Conservation (phyloP, 2,113 vertebrate genomes). For the Dendropsophus ebraccatus region DNA sequence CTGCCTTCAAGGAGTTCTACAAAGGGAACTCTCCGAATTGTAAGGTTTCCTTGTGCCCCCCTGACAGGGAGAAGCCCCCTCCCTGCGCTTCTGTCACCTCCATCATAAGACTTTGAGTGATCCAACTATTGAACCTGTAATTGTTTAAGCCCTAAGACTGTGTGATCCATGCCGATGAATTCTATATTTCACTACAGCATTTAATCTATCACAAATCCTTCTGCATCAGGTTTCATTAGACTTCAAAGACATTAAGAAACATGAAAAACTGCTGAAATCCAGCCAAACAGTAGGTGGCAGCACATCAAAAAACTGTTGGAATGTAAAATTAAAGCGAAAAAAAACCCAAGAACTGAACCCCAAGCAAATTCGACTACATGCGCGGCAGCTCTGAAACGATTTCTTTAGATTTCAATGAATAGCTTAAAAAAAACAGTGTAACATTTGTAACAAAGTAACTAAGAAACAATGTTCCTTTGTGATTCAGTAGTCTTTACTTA, state of each 20-base stretch:
- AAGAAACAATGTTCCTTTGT: too few species aligned
- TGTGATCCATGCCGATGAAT: slow-evolving; percentile 38
- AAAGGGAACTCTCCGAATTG: slow-evolving; percentile 32
- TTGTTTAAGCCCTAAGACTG: slow-evolving; percentile 26
- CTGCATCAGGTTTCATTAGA: slow-evolving; percentile 37
- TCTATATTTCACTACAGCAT: slow-evolving; percentile 31
- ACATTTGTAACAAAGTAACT: too few species aligned
- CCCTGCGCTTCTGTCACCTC: slow-evolving; percentile 30
- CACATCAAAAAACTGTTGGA: slow-evolving; percentile 10
- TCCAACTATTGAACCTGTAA: slow-evolving; percentile 41
- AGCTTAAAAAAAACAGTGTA: too few species aligned
- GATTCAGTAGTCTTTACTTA: too few species aligned
- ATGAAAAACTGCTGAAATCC: slow-evolving; percentile 41
- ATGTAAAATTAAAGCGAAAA: not conserved
- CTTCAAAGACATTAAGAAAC: slow-evolving; percentile 47
- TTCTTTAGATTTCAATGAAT: not conserved
- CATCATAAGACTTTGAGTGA: slow-evolving; percentile 20
- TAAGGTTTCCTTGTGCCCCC: slow-evolving; percentile 14
- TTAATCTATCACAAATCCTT: slow-evolving; percentile 51
- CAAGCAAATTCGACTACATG: not conserved
- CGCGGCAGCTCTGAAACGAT: not conserved
- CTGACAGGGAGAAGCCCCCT: slow-evolving; percentile 22
- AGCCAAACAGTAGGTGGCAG: slow-evolving; percentile 44
- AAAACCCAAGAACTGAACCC: not conserved
- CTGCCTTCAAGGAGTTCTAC: slow-evolving; percentile 30